phyloP scores from a whole-genome alignment of 2,113 vertebrate genomes.

The Nanorana parkeri region DNA sequence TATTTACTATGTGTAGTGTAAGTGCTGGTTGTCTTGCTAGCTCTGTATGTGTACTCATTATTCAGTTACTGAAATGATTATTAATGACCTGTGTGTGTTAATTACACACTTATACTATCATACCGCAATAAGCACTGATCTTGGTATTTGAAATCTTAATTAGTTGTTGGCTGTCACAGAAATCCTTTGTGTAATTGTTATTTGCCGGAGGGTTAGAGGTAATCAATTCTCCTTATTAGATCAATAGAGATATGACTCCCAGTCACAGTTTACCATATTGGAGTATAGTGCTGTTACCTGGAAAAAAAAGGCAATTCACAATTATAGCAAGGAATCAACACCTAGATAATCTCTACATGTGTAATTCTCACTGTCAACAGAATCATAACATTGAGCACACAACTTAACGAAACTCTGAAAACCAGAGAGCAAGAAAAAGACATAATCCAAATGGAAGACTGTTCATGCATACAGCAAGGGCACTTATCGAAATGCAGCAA shows the following conservation, averaged over 20 bases:
- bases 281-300: not conserved
- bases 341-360: slow-evolving; percentile 29
- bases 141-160: slow-evolving; percentile 48
- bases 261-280: not conserved
- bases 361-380: slow-evolving; percentile 37
- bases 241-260: slow-evolving; percentile 15
- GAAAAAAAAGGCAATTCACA: slow-evolving; percentile 16
- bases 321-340: not conserved
- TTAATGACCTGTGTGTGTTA: not conserved
- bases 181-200: slow-evolving; percentile 43
- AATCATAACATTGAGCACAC: slow-evolving; percentile 8
- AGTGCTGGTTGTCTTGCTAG: not conserved
- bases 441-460: slow-evolving; percentile 45
- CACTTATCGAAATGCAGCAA: slow-evolving; percentile 1
- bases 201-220: slow-evolving; percentile 51
- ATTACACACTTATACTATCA: slow-evolving; percentile 9
- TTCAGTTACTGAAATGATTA: not conserved
- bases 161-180: slow-evolving; percentile 24
- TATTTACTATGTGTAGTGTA: not conserved
- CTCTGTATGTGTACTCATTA: not conserved
- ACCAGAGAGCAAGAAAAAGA: not conserved
- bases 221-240: slow-evolving; percentile 53
- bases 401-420: not conserved
- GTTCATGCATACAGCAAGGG: slow-evolving; percentile 10
- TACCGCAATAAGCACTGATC: slow-evolving; percentile 28